A percentile compares a stretch with the other conserved stretches of the same genome.
These are phyloP conservation scores for Oostethus manadensis DNA, from an alignment of 2,113 vertebrate species.

Conservation along the genomic window DNA sequence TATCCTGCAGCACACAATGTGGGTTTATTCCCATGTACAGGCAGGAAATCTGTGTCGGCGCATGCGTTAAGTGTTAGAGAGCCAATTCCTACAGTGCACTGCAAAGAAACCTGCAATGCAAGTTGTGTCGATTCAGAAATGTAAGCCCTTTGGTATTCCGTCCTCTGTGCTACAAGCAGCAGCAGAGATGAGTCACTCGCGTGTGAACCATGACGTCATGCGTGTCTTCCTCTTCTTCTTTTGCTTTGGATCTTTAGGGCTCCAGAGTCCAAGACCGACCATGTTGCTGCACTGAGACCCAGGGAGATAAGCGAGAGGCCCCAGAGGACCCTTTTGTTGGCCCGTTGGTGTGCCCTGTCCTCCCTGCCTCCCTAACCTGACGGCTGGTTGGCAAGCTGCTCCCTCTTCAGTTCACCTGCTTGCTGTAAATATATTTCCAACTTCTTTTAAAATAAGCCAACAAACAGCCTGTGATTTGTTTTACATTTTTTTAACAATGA, in stretches of 20 bases:
- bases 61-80: neutral
- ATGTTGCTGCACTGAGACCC: constrained; percentile 64
- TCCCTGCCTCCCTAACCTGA: constrained; percentile 16
- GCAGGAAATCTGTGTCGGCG: neutral
- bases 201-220: constrained; percentile 66
- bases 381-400: constrained; percentile 29
- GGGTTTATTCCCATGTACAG: neutral
- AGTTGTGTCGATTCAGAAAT: neutral
- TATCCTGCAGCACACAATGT: constrained; percentile 23
- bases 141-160: constrained; percentile 32
- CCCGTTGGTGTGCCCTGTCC: constrained; percentile 40
- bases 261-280: constrained; percentile 54
- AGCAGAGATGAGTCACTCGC: constrained; percentile 66
- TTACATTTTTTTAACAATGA: neutral
- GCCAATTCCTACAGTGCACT: neutral
- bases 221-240: constrained; percentile 62
- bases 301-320: constrained; percentile 48
- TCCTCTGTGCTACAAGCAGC: constrained; percentile 41
- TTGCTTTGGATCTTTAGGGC: constrained; percentile 47
- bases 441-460: no score
- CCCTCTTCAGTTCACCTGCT: constrained; percentile 38
- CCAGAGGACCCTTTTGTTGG: constrained; percentile 45
- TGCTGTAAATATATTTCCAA: constrained; percentile 43
- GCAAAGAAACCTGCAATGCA: constrained; percentile 6
- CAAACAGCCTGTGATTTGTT: neutral